Evolutionary conservation across 2,113 vertebrate genomes (phyloP).

Genomic region (Prunella himalayana): DNA sequence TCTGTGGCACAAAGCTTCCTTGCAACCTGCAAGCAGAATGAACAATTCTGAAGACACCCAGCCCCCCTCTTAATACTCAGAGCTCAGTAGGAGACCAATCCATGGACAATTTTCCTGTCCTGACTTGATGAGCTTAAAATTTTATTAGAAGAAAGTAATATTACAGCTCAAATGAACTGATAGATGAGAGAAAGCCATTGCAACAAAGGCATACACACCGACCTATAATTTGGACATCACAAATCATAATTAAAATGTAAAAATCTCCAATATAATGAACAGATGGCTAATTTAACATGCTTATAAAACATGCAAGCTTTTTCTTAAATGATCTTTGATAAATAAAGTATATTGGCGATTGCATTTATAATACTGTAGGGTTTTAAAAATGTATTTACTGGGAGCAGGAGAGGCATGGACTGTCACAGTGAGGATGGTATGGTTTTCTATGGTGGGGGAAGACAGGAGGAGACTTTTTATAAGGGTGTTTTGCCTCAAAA

Average conservation of each 20-base stretch:
- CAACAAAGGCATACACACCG: not conserved
- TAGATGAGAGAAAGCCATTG: slow-evolving; percentile 19
- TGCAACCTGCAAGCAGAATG: not conserved
- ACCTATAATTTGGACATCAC: slow-evolving; percentile 59
- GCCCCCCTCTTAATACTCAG: not conserved
- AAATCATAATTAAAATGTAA: slow-evolving; percentile 61
- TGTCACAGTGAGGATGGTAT: not conserved
- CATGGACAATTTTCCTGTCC: slow-evolving; percentile 55
- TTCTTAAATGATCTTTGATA: not conserved
- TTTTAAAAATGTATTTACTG: not conserved
- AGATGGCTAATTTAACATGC: slow-evolving; percentile 35
- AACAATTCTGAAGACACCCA: not conserved
- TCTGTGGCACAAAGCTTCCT: not conserved
- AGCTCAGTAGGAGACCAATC: slow-evolving; percentile 47
- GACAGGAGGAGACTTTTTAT: not conserved
- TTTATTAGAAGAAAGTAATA: slow-evolving; percentile 57
- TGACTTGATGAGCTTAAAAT: slow-evolving; percentile 45
- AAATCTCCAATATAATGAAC: slow-evolving; percentile 40
- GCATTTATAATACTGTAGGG: not conserved
- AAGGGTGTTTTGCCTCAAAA: not conserved
- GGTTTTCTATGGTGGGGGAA: not conserved
- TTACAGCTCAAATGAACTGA: slow-evolving; percentile 39
- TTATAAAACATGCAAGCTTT: slow-evolving; percentile 45
- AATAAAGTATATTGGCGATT: not conserved
- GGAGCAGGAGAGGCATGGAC: not conserved